These are phyloP conservation scores for Drosophila ercepeae DNA, from an alignment of 1,140 invertebrate genomes.

Conservation along the genomic window DNA sequence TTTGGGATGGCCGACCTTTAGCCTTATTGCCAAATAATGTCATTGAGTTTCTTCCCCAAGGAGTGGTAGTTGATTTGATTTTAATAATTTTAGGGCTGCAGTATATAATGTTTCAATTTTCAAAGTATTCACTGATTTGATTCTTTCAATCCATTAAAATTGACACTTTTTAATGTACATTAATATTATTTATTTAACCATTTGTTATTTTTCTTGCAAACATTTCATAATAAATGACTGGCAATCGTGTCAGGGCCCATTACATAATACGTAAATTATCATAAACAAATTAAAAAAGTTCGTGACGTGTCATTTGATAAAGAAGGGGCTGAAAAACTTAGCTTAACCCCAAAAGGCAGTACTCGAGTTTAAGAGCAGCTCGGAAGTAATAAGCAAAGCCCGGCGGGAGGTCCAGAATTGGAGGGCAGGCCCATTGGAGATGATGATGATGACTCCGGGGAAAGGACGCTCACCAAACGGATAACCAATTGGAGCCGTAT, in stretches of 20 bases:
- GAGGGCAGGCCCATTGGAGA: constrained; percentile 29
- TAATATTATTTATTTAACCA: not conserved
- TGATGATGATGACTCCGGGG: constrained; percentile 42
- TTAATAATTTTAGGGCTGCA: not conserved
- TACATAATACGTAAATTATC: constrained; percentile 74
- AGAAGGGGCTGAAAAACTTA: constrained; percentile 7
- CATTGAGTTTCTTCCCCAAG: constrained; percentile 17
- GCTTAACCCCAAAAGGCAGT: constrained; percentile 33
- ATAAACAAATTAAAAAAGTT: constrained; percentile 83
- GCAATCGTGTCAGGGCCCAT: constrained; percentile 48
- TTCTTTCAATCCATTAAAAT: not conserved
- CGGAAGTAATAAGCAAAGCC: constrained; percentile 74
- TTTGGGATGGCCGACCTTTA: not conserved
- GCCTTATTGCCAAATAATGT: constrained; percentile 55
- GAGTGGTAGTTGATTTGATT: constrained; percentile 2
- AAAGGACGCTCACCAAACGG: constrained; percentile 33
- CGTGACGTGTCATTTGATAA: constrained; percentile 71
- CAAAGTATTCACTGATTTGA: not conserved
- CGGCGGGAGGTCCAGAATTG: constrained; percentile 62
- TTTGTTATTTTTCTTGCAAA: constrained; percentile 8
- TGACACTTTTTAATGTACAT: not conserved
- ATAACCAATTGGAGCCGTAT: constrained; percentile 71
- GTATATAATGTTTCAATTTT: constrained; percentile 7
- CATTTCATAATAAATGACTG: constrained; percentile 60
- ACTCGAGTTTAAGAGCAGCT: constrained; percentile 57